These are phyloP conservation scores for Trisateles emortualis DNA, from an alignment of 2,888 invertebrate species.

Conservation along the genomic window DNA sequence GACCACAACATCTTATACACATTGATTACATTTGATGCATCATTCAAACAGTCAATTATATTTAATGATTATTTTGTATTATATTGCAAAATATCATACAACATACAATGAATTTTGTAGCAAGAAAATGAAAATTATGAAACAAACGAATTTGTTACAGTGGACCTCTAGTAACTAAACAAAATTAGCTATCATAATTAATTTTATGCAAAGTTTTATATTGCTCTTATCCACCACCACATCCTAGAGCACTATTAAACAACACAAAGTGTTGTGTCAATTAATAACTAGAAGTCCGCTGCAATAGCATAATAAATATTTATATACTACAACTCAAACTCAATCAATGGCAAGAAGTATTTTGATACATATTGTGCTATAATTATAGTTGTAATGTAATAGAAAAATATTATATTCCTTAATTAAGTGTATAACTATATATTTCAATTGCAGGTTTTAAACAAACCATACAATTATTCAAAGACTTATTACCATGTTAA, in stretches of 20 bases:
- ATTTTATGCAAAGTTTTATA: too few relatives aligned
- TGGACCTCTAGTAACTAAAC: slow-evolving; percentile 1
- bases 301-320: slow-evolving; percentile 17
- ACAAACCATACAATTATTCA: neutral
- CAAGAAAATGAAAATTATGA: slow-evolving; percentile 21
- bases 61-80: slow-evolving; percentile 28
- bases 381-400: slow-evolving; percentile 16
- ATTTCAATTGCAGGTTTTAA: neutral
- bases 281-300: slow-evolving; percentile 3
- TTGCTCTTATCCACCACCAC: too few relatives aligned
- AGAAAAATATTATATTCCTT: neutral
- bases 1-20: slow-evolving; percentile 25
- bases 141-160: neutral
- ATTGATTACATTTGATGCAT: slow-evolving; percentile 21
- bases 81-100: slow-evolving; percentile 27
- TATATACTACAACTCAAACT: slow-evolving; percentile 31
- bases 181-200: too few relatives aligned
- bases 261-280: too few relatives aligned
- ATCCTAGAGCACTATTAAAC: too few relatives aligned
- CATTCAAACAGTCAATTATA: slow-evolving; percentile 29
- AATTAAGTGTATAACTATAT: neutral
- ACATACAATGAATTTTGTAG: slow-evolving; percentile 30
- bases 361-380: slow-evolving; percentile 20
- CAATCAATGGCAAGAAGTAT: slow-evolving; percentile 12
- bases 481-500: too few relatives aligned